Evolutionary conservation across 2,888 invertebrate genomes (phyloP).

Genomic region (Biston betularia): DNA sequence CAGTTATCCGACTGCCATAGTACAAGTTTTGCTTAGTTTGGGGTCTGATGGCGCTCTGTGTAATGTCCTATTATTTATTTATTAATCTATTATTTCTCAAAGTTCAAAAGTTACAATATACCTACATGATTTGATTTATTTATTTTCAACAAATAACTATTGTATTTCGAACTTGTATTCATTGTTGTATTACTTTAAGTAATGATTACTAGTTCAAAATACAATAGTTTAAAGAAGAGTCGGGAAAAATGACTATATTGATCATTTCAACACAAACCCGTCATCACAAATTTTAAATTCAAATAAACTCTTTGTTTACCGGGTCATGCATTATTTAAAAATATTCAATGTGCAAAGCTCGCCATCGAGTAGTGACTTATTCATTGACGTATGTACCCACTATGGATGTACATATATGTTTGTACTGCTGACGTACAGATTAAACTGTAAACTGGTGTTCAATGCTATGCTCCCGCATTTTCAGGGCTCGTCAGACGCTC

Average conservation of each 20-base stretch:
- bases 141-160: too few species aligned
- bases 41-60: too few species aligned
- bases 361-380: constrained; percentile 48
- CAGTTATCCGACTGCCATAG: too few species aligned
- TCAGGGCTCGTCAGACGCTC: constrained; percentile 58
- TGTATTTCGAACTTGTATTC: too few species aligned
- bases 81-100: too few species aligned
- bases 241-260: background rate
- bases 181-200: too few species aligned
- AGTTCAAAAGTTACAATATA: too few species aligned
- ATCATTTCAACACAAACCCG: background rate
- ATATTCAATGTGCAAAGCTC: constrained; percentile 52
- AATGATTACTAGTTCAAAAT: too few species aligned
- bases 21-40: too few species aligned
- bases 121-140: too few species aligned
- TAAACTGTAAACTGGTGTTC: constrained; percentile 73
- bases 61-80: too few species aligned
- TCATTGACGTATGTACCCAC: constrained; percentile 52
- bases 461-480: constrained; percentile 62
- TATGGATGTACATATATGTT: too few species aligned
- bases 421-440: constrained; percentile 57
- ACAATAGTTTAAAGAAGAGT: background rate
- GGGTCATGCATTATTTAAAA: constrained; percentile 58
- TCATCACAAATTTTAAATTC: constrained; percentile 27
- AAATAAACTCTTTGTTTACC: constrained; percentile 43